Evolutionary conservation across 1,140 invertebrate genomes (phyloP).

Genomic region (Spodoptera litura): DNA sequence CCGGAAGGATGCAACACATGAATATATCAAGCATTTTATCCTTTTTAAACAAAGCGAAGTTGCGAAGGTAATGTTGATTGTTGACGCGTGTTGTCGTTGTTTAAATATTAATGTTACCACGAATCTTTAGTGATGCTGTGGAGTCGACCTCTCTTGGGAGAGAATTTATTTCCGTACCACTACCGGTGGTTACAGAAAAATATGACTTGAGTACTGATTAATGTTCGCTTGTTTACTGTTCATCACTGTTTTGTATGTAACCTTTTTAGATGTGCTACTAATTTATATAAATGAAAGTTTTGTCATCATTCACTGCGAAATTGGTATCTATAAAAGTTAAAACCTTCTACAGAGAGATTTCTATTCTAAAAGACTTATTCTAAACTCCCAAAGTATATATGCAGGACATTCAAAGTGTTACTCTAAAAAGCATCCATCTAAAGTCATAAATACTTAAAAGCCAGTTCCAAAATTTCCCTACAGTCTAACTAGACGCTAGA

Average conservation of each 20-base stretch:
- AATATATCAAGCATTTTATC: conserved; percentile 36
- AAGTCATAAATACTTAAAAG: conserved; percentile 9
- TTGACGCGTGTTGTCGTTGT: neutral
- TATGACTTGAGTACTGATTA: too few relatives aligned
- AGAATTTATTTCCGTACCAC: too few relatives aligned
- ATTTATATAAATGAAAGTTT: too few relatives aligned
- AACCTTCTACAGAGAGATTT: too few relatives aligned
- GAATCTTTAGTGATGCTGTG: neutral
- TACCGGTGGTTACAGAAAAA: too few relatives aligned
- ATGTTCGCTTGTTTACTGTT: too few relatives aligned
- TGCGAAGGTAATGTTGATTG: neutral
- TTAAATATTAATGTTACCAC: neutral
- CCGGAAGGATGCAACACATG: conserved; percentile 14
- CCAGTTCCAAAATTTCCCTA: conserved; percentile 18
- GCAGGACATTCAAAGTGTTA: neutral
- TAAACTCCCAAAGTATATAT: too few relatives aligned
- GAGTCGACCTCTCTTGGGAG: neutral
- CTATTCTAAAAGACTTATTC: too few relatives aligned
- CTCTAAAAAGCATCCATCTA: neutral
- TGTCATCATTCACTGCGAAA: too few relatives aligned
- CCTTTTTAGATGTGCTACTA: too few relatives aligned
- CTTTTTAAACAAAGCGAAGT: conserved; percentile 5
- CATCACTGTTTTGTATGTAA: too few relatives aligned
- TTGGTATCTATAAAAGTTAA: too few relatives aligned
- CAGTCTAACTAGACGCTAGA: conserved; percentile 28